phyloP scores from a whole-genome alignment of 2,797 vertebrate species.

The Parambassis ranga region DNA sequence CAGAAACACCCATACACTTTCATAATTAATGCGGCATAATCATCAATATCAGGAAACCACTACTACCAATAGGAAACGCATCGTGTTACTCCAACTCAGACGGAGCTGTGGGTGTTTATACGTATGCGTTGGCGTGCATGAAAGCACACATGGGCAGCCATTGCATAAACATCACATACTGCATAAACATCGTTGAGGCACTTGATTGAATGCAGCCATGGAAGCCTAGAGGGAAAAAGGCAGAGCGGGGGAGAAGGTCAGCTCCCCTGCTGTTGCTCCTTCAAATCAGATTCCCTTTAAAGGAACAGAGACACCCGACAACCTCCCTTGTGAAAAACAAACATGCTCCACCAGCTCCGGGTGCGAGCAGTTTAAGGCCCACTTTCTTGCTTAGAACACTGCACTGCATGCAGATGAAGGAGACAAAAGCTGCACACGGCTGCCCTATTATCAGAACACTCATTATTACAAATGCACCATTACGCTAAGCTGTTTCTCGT shows the following conservation, averaged over 20 bases:
- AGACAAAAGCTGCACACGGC: not conserved
- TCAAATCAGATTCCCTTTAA: conserved; percentile 68
- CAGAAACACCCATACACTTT: conserved; percentile 5
- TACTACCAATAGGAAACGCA: not conserved
- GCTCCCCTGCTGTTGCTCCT: conserved; percentile 51
- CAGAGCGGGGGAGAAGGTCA: conserved; percentile 65
- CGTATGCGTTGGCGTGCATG: conserved; percentile 47
- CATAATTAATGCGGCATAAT: conserved; percentile 20
- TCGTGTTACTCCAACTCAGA: conserved; percentile 21
- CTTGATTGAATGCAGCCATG: conserved; percentile 71
- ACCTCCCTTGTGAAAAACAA: conserved; percentile 36
- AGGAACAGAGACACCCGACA: conserved; percentile 53
- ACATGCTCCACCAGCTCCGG: not conserved
- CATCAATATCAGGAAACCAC: conserved; percentile 24
- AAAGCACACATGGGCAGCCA: conserved; percentile 62
- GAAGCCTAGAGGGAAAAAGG: conserved; percentile 46
- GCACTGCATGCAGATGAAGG: not conserved
- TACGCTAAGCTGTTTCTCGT: conserved; percentile 5
- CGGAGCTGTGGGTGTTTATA: conserved; percentile 43
- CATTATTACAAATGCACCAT: conserved; percentile 4
- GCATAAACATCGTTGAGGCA: conserved; percentile 66
- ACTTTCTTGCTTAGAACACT: not conserved
- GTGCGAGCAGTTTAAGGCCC: conserved; percentile 9
- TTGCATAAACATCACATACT: conserved; percentile 71
- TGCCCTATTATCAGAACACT: not conserved